Evolutionary conservation across 2,113 vertebrate genomes (phyloP).

Genomic region (Lepisosteus osseus): DNA sequence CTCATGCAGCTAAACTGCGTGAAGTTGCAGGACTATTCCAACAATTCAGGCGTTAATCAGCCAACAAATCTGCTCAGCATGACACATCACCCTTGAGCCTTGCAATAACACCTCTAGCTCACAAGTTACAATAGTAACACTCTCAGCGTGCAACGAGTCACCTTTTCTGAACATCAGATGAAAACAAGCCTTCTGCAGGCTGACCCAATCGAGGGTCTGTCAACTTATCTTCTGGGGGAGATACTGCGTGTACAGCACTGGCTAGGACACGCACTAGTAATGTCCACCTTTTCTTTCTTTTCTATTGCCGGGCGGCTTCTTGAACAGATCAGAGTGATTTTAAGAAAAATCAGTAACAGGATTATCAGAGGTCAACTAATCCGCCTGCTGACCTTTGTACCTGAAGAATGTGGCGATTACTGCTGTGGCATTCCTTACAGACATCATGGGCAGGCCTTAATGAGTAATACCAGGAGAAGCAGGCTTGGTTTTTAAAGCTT

Average conservation of each 20-base stretch:
- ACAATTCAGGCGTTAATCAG: slow-evolving; percentile 1
- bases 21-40: too few relatives aligned
- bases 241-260: neutral
- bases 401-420: neutral
- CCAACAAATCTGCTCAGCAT: neutral
- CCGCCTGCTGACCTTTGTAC: slow-evolving; percentile 6
- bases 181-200: neutral
- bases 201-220: neutral
- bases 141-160: neutral
- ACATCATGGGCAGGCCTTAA: neutral
- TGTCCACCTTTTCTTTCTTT: neutral
- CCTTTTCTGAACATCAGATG: too few relatives aligned
- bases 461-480: neutral
- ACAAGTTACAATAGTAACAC: neutral
- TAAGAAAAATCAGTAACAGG: slow-evolving; percentile 1
- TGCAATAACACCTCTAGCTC: too few relatives aligned
- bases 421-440: neutral
- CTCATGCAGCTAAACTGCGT: too few relatives aligned
- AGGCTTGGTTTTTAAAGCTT: neutral
- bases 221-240: too few relatives aligned
- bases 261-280: neutral
- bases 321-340: neutral
- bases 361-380: neutral
- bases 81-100: neutral
- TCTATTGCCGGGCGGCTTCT: neutral